Evolutionary conservation across 2,888 invertebrate genomes (phyloP), one percentile per base, ranked within the genome.

Genomic region (Cerastis rubricosa): DNA sequence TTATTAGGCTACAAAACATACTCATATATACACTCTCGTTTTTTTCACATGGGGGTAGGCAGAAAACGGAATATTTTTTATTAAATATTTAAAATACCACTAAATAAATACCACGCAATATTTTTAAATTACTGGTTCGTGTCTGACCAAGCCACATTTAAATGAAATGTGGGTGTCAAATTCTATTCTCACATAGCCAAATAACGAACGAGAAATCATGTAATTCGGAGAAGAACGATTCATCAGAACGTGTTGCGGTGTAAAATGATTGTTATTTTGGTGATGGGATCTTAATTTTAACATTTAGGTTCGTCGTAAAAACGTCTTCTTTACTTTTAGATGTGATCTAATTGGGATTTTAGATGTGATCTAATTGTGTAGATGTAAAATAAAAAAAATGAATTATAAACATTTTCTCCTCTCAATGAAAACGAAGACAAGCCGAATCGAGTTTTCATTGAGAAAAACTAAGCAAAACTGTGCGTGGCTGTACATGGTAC

Each of bases 181-280:
- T 43, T 59, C 9, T n/a, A 45, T 64, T 35, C 29, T n/a, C 19
- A 47, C 29, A 29, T 43, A 14, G 12, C 22, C 29, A 64, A 29
- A 49, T 49, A 45, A 19, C 11, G n/a, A 45, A 19, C 11, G n/a
- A n/a, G 43, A 29, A 43, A 51, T 7, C 5, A 61, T 22, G 8
- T 61, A 43, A 67, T 63, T 22, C 2, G 2, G 35, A 25, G 19
- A 45, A n/a, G 29, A 8, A 47, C 17, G 45, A 45, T 51, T 29
- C 22, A 75, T 74, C 14, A 51, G 9, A 43, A 74, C 22, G 63
- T 51, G 45, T 17, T 61, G 29, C 51, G 19, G 63, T 45, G 25
- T 75, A 76, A 75, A 75, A 54, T 75, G 2, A 75, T 19, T 40
- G 40, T 19, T n/a, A 49, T 61, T 49, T 49, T 61, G 22, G 61